These are phyloP conservation scores for Chalcosyrphus nemorum DNA, from an alignment of 2,888 invertebrate genomes.

Conservation along the genomic window DNA sequence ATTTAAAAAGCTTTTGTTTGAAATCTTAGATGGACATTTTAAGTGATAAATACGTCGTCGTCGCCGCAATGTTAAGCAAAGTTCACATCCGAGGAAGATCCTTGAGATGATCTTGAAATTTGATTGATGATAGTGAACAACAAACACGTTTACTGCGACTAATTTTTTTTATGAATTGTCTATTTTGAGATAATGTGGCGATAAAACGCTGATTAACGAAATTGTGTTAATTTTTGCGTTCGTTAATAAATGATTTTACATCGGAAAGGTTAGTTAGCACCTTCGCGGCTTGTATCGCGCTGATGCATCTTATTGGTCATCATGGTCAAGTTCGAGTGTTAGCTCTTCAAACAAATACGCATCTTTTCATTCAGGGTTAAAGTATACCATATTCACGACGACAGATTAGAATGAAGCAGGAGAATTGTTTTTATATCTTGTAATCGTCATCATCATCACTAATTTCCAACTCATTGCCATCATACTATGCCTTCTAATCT, in stretches of 20 bases:
- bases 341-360: not conserved
- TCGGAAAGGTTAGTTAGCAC: not conserved
- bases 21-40: constrained; percentile 53
- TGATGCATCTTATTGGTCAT: not conserved
- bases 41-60: constrained; percentile 49
- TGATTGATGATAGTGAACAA: not conserved
- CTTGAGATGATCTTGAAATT: constrained; percentile 25
- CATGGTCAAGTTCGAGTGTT: not conserved
- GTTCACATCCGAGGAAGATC: constrained; percentile 1
- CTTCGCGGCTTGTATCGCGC: not conserved
- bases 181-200: not conserved
- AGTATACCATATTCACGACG: too few species aligned
- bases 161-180: not conserved
- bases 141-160: not conserved
- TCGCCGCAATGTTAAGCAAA: constrained; percentile 23
- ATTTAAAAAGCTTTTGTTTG: constrained; percentile 49
- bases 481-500: too few species aligned
- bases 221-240: not conserved
- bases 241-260: not conserved
- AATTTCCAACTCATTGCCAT: too few species aligned
- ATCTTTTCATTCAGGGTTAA: too few species aligned
- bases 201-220: not conserved
- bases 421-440: too few species aligned
- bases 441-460: too few species aligned
- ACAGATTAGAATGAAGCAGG: too few species aligned